These are phyloP conservation scores for Arge pagana DNA, from an alignment of 2,888 invertebrate genomes.

Conservation along the genomic window DNA sequence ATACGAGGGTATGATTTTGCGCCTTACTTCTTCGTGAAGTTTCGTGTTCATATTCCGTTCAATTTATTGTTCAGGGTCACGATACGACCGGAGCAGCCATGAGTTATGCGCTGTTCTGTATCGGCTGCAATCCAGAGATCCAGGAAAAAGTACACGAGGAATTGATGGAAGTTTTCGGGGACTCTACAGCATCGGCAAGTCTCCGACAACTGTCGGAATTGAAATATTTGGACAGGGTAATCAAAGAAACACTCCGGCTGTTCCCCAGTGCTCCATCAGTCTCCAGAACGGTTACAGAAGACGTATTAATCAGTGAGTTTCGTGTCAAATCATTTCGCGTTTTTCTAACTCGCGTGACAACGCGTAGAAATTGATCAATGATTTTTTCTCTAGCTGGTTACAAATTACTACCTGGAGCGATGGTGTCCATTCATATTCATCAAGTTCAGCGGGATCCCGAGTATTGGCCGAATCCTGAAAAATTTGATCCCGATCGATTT, in stretches of 20 bases:
- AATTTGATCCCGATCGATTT: constrained; percentile 58
- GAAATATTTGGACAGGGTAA: constrained; percentile 63
- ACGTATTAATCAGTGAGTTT: constrained; percentile 55
- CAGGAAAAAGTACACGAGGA: constrained; percentile 60
- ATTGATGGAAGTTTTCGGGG: constrained; percentile 54
- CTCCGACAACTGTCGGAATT: constrained; percentile 52
- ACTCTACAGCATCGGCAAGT: constrained; percentile 40
- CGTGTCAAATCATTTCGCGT: background rate
- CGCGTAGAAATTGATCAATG: background rate
- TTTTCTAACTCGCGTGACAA: background rate
- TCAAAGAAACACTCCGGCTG: constrained; percentile 64
- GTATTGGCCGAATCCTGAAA: constrained; percentile 59
- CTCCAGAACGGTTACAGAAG: constrained; percentile 57
- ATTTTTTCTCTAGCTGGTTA: constrained; percentile 45
- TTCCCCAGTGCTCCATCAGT: constrained; percentile 63
- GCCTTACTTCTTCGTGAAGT: constrained; percentile 34
- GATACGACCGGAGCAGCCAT: constrained; percentile 62
- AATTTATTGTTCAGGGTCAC: constrained; percentile 55
- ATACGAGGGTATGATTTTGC: constrained; percentile 2
- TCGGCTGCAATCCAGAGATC: constrained; percentile 59
- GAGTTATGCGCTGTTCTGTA: constrained; percentile 60
- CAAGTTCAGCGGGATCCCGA: constrained; percentile 59
- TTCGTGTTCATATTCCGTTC: constrained; percentile 29
- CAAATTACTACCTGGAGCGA: constrained; percentile 56
- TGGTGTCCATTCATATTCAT: constrained; percentile 54